Percentiles rank a stretch among this genome's conserved stretches.
phyloP scores from a whole-genome alignment of 2,888 invertebrate species.

The Macaria notata region DNA sequence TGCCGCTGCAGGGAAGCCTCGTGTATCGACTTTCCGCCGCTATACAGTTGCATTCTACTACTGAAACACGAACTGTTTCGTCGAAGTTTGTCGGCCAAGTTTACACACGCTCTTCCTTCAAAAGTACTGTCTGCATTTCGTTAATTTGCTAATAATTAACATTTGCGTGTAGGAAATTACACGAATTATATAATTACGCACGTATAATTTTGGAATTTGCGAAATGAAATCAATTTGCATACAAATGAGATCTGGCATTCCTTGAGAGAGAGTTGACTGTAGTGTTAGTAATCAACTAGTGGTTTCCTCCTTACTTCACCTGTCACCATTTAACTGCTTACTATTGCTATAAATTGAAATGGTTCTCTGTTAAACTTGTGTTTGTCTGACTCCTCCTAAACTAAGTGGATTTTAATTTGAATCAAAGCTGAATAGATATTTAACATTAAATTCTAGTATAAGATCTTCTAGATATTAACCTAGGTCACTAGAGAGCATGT shows the following conservation, averaged over 20 bases:
- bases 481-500: no score
- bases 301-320: no score
- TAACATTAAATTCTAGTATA: no score
- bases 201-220: constrained; percentile 7
- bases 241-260: constrained; percentile 34
- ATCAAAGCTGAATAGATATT: no score
- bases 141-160: constrained; percentile 3
- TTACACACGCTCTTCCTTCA: neutral
- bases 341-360: no score
- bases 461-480: no score
- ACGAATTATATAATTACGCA: neutral
- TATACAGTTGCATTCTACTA: neutral
- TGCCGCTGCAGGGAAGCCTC: constrained; percentile 43
- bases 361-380: no score
- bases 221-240: constrained; percentile 29
- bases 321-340: no score
- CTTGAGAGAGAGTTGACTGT: constrained; percentile 31
- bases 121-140: neutral
- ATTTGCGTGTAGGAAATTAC: constrained; percentile 3
- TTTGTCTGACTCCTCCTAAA: no score
- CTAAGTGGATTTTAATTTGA: no score
- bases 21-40: constrained; percentile 5
- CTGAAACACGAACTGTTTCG: neutral
- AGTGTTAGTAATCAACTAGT: constrained; percentile 29
- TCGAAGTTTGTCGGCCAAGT: neutral